phyloP scores from a whole-genome alignment of 2,113 vertebrate species.

The Prietella phreatophila region DNA sequence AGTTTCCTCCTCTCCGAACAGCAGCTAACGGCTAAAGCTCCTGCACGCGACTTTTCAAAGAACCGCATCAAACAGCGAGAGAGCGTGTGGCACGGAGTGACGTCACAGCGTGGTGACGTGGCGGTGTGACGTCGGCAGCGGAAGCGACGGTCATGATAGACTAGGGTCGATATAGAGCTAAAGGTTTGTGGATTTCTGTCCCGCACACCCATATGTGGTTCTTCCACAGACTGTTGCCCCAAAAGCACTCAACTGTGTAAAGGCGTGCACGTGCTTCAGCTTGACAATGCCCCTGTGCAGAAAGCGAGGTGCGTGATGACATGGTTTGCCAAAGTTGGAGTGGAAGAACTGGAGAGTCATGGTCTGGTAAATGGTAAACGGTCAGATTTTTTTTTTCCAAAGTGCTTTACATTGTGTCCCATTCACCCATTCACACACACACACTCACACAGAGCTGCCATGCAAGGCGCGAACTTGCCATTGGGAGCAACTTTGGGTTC shows the following conservation, averaged over 20 bases:
- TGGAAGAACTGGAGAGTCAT: background rate
- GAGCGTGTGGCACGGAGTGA: background rate
- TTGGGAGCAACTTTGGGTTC: too few species aligned
- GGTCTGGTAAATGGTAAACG: too few species aligned
- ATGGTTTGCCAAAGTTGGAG: background rate
- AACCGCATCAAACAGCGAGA: constrained; percentile 5
- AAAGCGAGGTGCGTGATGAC: background rate
- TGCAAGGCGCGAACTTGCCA: too few species aligned
- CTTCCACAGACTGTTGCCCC: background rate
- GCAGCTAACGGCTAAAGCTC: constrained; percentile 6
- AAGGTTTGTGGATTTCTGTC: background rate
- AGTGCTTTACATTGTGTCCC: too few species aligned
- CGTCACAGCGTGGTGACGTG: background rate
- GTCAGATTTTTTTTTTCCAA: too few species aligned
- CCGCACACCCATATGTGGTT: too few species aligned
- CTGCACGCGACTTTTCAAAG: constrained; percentile 14
- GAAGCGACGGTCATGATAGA: background rate
- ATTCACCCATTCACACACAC: too few species aligned
- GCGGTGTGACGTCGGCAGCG: background rate
- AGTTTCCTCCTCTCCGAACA: background rate
- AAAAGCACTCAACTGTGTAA: background rate
- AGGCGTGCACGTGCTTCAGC: background rate
- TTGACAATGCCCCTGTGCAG: background rate
- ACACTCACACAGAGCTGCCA: too few species aligned
- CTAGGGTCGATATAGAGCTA: background rate